Percentiles rank a stretch among this genome's conserved stretches.
phyloP scores from a whole-genome alignment of 2,888 invertebrate genomes.

The Operophtera brumata region DNA sequence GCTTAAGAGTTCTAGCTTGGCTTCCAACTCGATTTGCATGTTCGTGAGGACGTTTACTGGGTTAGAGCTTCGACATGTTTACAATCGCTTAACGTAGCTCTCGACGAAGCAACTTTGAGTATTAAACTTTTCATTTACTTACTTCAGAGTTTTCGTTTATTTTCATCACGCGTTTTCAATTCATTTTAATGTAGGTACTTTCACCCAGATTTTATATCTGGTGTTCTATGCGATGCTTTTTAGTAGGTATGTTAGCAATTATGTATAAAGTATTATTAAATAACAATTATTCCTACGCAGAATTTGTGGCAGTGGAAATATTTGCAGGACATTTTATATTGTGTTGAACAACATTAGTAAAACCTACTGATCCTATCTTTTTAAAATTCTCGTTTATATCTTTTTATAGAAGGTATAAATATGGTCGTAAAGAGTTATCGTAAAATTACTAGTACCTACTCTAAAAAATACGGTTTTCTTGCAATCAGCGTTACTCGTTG shows the following conservation, averaged over 20 bases:
- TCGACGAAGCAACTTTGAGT: constrained; percentile 11
- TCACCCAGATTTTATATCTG: too few species aligned
- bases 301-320: too few species aligned
- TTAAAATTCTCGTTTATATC: too few species aligned
- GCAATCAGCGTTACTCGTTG: constrained; percentile 38
- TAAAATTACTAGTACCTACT: neutral
- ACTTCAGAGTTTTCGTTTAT: constrained; percentile 1
- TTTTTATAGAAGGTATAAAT: neutral
- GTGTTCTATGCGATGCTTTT: too few species aligned
- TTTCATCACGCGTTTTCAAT: constrained; percentile 5
- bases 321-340: too few species aligned
- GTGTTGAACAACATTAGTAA: too few species aligned
- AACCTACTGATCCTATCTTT: too few species aligned
- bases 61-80: constrained; percentile 19
- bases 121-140: constrained; percentile 11
- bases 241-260: too few species aligned
- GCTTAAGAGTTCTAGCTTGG: constrained; percentile 37
- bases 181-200: too few species aligned
- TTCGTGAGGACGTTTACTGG: constrained; percentile 29
- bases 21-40: constrained; percentile 35
- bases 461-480: constrained; percentile 36
- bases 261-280: too few species aligned
- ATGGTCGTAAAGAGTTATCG: constrained; percentile 34
- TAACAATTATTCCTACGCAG: too few species aligned
- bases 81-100: constrained; percentile 17